Evolutionary conservation across 2,113 vertebrate genomes (phyloP), one percentile per base, ranked within the genome.

Genomic region (Cephalopterus ornatus): DNA sequence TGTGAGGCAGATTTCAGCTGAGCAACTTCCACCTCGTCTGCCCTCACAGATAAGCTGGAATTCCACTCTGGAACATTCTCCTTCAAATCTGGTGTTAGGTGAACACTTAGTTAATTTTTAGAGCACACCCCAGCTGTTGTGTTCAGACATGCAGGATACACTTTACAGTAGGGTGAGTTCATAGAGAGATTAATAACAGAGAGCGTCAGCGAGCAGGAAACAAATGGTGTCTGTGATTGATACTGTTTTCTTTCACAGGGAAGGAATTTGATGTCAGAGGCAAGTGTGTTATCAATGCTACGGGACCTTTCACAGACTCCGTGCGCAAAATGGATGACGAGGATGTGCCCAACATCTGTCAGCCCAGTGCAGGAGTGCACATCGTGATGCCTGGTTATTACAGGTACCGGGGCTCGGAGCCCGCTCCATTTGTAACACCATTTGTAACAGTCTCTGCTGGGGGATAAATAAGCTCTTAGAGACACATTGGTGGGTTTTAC

Each of bases 281-380:
- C 98, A 99, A 99, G 98, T 99, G 99, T 98, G 99, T 99, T 98
- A 99, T 99, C 99, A 99, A 99, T 97, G 99, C 99, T 86, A 99
- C 99, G 12, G 99, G 99, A 98, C 99, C 99, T 96, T 99, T 99
- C 98, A 99, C 98, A 88, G 99, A 99, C 97, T 96, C 97, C 1
- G 97, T 98, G 97, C 98, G 98, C 97, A 99, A 98, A 99, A 99
- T 99, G 99, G 99, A 99, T 97, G 98, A 99, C 97, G 94, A 98
- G 97, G 70, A 97, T 35, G 98, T 98, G 55, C 58, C 97, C 52
- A 98, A 98, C 97, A 99, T 99, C 98, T 99, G 99, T 97, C 99
- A 99, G 98, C 98, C 98, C 7, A 98, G 98, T 11, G 98, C 98
- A 1, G 99, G 98, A n/a, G 99, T 98, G 92, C 99, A 99, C 66